Evolutionary conservation across 2,113 vertebrate genomes (phyloP).

Genomic region (Embiotoca jacksoni): DNA sequence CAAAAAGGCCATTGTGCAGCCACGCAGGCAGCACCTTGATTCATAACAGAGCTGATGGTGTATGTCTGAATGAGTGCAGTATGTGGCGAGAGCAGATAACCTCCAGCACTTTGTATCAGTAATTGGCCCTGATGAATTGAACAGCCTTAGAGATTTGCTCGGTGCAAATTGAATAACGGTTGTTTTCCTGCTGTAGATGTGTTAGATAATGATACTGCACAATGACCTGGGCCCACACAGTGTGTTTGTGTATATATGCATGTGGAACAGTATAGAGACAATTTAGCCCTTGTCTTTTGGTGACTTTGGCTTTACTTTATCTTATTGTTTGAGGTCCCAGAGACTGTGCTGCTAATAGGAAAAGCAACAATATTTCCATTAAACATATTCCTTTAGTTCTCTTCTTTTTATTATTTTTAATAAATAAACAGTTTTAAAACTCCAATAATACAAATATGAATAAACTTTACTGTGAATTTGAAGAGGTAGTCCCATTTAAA

Average conservation of each 20-base stretch:
- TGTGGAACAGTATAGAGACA: not conserved
- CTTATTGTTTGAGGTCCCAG: not conserved
- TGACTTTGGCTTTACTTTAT: not conserved
- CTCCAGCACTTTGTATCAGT: constrained; percentile 70
- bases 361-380: not conserved
- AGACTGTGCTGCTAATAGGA: not conserved
- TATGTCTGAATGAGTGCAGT: constrained; percentile 66
- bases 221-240: constrained; percentile 49
- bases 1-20: constrained; percentile 61
- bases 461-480: too few species aligned
- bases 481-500: not conserved
- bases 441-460: too few species aligned
- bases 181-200: constrained; percentile 74
- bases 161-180: constrained; percentile 79
- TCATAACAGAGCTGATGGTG: constrained; percentile 68
- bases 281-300: not conserved
- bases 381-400: not conserved
- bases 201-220: constrained; percentile 61
- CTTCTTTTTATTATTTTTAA: too few species aligned
- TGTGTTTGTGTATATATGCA: constrained; percentile 13
- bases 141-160: constrained; percentile 71
- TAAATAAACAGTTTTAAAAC: too few species aligned
- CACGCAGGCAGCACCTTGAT: constrained; percentile 62
- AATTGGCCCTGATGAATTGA: constrained; percentile 81
- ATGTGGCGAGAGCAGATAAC: constrained; percentile 73